Evolutionary conservation across 2,888 invertebrate species (phyloP), one percentile per base, ranked within the genome.

Genomic region (Ethmia dodecea): DNA sequence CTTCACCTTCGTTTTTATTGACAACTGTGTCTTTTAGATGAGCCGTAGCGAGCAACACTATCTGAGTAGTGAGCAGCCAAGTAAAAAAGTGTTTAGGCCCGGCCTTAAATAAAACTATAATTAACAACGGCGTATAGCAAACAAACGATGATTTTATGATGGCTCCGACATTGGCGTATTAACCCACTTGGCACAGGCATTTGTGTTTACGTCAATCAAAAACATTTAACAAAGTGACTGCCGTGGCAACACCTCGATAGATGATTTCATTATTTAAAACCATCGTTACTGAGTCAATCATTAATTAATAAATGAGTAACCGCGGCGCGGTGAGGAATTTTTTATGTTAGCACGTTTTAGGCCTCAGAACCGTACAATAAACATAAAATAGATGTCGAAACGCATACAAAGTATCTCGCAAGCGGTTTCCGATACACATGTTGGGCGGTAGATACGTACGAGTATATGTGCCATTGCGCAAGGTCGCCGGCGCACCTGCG

Each of bases 141-240:
- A 47, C 31, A 52, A 39, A 45, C n/a, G 53, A 52, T 55, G 52
- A 56, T 53, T 71, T 73, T 75, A 79, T 67, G 72, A 70, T 69
- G 60, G 63, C 56, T 60, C 59, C 74, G 79, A 76, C 81, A 83
- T 81, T 81, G 80, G 70, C 74, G 73, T 59, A 74, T 63, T 79
- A 73, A 80, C 79, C 77, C 60, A 81, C 64, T 81, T 80, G 78
- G 79, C 78, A 72, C 57, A 58, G 52, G 47, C 51, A 50, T 46
- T 49, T 57, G 52, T 55, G 61, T 74, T 69, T 70, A 69, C 74
- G 70, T 75, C 76, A 67, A 77, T 72, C 68, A 66, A 63, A 64
- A 63, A 66, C 60, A 62, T 62, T 65, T 59, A 42, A 56, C 58
- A 55, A 61, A 60, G 48, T 45, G 43, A 44, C 48, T 39, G 48